Percentiles rank a stretch among this genome's conserved stretches.
phyloP scores from a whole-genome alignment of 2,888 invertebrate genomes.

The Bibio marci region DNA sequence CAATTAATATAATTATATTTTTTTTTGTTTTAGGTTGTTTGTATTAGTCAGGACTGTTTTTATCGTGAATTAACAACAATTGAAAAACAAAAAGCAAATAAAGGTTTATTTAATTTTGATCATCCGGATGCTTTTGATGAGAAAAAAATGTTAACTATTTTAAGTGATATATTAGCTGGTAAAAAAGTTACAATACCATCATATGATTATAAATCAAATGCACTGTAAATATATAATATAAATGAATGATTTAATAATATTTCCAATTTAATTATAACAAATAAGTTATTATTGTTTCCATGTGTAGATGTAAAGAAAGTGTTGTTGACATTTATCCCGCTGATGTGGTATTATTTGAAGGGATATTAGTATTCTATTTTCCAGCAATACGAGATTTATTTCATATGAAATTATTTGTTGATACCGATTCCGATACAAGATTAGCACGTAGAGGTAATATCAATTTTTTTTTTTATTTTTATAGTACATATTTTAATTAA shows the following conservation, averaged over 20 bases:
- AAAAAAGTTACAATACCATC: conserved; percentile 78
- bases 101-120: conserved; percentile 94
- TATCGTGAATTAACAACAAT: conserved; percentile 70
- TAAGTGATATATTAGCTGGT: conserved; percentile 70
- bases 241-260: too few species aligned
- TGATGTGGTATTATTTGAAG: conserved; percentile 94
- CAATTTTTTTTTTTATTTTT: not conserved
- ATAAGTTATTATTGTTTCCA: not conserved
- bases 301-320: conserved; percentile 36
- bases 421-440: conserved; percentile 96
- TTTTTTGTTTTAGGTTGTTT: conserved; percentile 42
- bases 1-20: too few species aligned
- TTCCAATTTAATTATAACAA: not conserved
- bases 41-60: conserved; percentile 94
- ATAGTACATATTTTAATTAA: not conserved
- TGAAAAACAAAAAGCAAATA: conserved; percentile 67
- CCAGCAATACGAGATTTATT: conserved; percentile 86
- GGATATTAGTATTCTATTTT: conserved; percentile 96
- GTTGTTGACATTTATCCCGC: conserved; percentile 77
- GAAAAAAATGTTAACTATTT: conserved; percentile 59
- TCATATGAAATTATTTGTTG: conserved; percentile 98
- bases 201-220: conserved; percentile 86
- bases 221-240: conserved; percentile 41
- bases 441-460: conserved; percentile 75
- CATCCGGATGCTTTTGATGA: conserved; percentile 97